Conservation (phyloP, 2,888 invertebrate species). For the Oscheius sp. region DNA sequence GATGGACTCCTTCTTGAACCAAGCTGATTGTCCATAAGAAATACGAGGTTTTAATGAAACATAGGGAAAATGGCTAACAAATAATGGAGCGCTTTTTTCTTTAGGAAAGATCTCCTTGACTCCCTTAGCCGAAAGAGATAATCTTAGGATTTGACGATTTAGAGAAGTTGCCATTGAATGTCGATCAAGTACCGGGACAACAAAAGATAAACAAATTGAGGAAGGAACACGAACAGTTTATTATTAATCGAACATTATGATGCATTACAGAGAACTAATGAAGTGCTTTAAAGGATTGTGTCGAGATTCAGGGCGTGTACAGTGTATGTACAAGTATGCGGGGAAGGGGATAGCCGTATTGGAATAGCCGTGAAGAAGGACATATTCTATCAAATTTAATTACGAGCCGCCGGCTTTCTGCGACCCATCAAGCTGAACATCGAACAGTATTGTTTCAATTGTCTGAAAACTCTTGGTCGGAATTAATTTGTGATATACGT, state of each 20-base stretch:
- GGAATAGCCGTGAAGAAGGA: neutral
- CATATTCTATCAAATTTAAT: neutral
- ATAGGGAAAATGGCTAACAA: no score
- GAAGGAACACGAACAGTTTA: constrained; percentile 6
- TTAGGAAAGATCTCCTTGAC: no score
- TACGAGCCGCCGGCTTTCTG: constrained; percentile 7
- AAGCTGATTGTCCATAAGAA: no score
- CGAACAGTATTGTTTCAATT: constrained; percentile 63
- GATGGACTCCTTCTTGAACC: no score
- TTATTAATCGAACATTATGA: neutral
- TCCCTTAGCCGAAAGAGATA: no score
- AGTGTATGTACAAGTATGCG: constrained; percentile 14
- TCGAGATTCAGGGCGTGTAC: constrained; percentile 26
- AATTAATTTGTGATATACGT: constrained; percentile 29
- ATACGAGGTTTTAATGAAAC: no score
- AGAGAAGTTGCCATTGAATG: no score
- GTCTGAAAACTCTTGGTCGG: constrained; percentile 35
- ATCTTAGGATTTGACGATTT: no score
- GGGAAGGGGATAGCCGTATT: constrained; percentile 6
- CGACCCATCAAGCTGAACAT: constrained; percentile 64
- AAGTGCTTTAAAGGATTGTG: neutral
- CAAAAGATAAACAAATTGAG: constrained; percentile 1
- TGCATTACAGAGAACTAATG: neutral
- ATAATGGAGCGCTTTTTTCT: no score
- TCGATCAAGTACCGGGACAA: neutral